Evolutionary conservation across 2,888 invertebrate genomes (phyloP), one percentile per base, ranked within the genome.

Genomic region (Oscheius sp.): DNA sequence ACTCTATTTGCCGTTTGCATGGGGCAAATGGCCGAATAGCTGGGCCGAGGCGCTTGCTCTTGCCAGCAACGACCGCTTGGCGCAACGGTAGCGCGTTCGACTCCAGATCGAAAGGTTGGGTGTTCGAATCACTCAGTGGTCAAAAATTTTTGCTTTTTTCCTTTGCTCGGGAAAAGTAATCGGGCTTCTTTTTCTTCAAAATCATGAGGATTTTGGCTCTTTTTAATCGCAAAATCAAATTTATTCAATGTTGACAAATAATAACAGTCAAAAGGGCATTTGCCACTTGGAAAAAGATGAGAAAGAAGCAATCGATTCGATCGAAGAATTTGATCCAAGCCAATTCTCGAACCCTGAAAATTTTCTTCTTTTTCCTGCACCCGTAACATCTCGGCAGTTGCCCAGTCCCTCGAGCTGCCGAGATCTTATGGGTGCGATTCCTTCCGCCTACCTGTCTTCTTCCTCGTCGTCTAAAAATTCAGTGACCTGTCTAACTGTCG

Each of bases 81-180:
- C 81, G 81, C 81, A 81, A 81, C 77, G 81, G 81, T 81, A 81
- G 81, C 81, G 81, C 81, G 81, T 81, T 81, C 81, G 81, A 81
- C 81, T 81, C 81, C 81, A 81, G 81, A 81, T 81, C 81, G 81
- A 81, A 81, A 81, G 81, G 81, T 81, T 81, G 81, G 81, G 81
- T 76, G 81, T 81, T 81, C 81, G 81, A 81, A 76, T 76, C 81
- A 76, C 81, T 81, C 81, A 81, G 81, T 77, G 81, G 81, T 81
- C 81, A 81, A 79, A 81, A 45, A 7, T 49, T 49, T 49, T 49
- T 35, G 35, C 35, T 35, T 35, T 75, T 77, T 79, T 77, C 9
- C 5, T 35, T 35, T 35, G 35, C 35, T 35, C 35, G 35, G 35
- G n/a, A n/a, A n/a, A n/a, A n/a, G n/a, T n/a, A n/a, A n/a, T n/a